phyloP scores from a whole-genome alignment of 2,797 vertebrate species.

The Anas acuta region DNA sequence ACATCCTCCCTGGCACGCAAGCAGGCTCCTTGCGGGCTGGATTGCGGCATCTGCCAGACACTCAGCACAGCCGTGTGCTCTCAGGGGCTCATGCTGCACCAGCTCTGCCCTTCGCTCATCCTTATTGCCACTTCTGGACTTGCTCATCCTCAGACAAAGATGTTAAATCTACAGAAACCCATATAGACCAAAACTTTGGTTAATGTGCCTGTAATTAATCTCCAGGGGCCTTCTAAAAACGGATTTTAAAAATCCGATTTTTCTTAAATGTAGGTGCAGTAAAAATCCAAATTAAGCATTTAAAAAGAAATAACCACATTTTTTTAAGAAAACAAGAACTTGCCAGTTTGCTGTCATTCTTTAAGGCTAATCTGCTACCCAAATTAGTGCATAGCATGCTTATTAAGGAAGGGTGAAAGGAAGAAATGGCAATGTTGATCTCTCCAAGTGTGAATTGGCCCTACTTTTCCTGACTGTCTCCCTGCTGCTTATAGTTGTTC shows the following conservation, averaged over 20 bases:
- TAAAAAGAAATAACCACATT: not conserved
- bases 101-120: conserved; percentile 18
- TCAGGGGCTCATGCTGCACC: conserved; percentile 2
- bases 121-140: not conserved
- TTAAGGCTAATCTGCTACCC: not conserved
- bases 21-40: not conserved
- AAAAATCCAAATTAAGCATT: not conserved
- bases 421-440: not conserved
- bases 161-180: conserved; percentile 14
- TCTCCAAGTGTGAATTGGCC: not conserved
- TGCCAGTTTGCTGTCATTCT: not conserved
- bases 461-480: not conserved
- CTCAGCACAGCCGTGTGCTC: not conserved
- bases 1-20: conserved; percentile 55
- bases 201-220: not conserved
- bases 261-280: not conserved
- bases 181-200: not conserved
- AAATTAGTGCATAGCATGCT: not conserved
- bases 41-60: not conserved
- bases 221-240: not conserved
- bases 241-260: not conserved
- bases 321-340: not conserved
- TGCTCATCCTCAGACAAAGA: not conserved
- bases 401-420: not conserved
- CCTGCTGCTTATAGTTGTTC: not conserved